phyloP scores from a whole-genome alignment of 2,113 vertebrate genomes.

The Thamnophis sirtalis region DNA sequence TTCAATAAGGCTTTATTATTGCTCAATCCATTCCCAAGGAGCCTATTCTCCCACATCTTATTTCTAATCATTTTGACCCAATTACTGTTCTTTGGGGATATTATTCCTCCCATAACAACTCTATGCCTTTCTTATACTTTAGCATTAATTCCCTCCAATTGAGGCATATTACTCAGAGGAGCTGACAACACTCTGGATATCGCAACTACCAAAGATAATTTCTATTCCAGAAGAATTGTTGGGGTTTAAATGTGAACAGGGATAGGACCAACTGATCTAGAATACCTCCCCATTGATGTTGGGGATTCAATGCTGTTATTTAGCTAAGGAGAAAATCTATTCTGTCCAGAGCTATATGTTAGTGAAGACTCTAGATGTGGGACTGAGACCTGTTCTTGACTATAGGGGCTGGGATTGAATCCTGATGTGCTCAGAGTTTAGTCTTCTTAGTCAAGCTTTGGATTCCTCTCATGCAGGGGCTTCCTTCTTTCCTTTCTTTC shows the following conservation, averaged over 20 bases:
- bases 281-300: background rate
- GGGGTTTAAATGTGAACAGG: background rate
- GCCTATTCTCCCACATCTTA: background rate
- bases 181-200: background rate
- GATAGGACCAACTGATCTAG: background rate
- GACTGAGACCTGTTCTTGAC: background rate
- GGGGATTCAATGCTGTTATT: background rate
- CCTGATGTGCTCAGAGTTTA: background rate
- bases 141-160: background rate
- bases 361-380: background rate
- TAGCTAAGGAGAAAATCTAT: background rate
- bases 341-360: background rate
- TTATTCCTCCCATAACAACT: background rate
- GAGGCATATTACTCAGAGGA: background rate
- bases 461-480: no score
- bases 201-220: background rate
- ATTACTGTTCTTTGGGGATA: rapidly evolving
- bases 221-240: background rate
- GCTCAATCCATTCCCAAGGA: background rate
- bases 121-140: background rate
- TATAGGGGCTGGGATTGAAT: background rate
- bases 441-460: background rate
- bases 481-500: background rate
- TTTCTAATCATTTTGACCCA: background rate
- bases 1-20: background rate